phyloP scores from a whole-genome alignment of 2,113 vertebrate genomes.

The Notechis scutatus region DNA sequence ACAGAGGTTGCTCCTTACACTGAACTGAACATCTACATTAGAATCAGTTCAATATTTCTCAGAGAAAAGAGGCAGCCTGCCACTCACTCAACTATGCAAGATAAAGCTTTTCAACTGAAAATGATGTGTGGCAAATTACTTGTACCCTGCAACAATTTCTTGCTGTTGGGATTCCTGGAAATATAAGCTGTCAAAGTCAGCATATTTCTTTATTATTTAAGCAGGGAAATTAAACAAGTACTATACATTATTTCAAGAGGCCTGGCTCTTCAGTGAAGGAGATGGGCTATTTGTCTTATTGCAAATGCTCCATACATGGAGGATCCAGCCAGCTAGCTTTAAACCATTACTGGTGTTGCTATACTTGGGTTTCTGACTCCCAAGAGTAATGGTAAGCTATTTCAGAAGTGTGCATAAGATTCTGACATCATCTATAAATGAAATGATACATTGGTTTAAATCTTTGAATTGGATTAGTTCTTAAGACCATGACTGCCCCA shows the following conservation, averaged over 20 bases:
- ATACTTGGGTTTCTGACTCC: background rate
- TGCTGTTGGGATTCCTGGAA: background rate
- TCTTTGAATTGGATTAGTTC: background rate
- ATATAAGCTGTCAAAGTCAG: fast-evolving
- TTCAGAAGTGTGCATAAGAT: background rate
- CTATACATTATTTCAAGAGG: background rate
- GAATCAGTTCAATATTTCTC: slow-evolving; percentile 4
- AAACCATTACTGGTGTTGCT: background rate
- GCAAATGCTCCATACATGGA: background rate
- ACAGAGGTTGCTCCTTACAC: background rate
- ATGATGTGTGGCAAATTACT: background rate
- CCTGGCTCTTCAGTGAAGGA: background rate
- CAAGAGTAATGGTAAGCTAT: background rate
- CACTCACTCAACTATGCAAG: background rate
- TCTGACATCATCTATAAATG: background rate
- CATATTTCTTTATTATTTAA: background rate
- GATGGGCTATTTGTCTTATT: background rate
- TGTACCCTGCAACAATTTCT: background rate
- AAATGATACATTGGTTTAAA: background rate
- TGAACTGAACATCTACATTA: fast-evolving
- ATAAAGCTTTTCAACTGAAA: background rate
- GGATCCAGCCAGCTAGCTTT: background rate
- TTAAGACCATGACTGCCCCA: background rate
- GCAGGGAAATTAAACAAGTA: background rate
- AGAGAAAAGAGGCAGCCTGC: background rate